Evolutionary conservation across 2,888 invertebrate genomes (phyloP).

Genomic region (Ischnura elegans): DNA sequence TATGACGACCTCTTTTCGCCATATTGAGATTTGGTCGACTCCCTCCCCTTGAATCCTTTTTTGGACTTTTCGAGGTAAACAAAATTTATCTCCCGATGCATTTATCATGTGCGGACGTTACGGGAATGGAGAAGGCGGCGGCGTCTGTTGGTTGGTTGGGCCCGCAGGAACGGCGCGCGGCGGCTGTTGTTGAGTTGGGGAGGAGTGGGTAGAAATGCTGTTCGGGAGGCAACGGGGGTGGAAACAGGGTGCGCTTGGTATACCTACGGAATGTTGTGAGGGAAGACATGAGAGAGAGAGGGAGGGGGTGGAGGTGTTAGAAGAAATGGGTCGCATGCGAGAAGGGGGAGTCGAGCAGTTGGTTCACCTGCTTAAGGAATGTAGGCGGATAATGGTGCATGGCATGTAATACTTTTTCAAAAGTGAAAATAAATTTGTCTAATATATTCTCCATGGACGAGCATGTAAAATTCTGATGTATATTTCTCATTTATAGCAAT

Average conservation of each 20-base stretch:
- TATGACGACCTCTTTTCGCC: slow-evolving; percentile 26
- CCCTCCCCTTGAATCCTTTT: background rate
- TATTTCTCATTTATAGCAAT: no score
- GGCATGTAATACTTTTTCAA: no score
- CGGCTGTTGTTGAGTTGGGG: background rate
- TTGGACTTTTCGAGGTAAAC: slow-evolving; percentile 35
- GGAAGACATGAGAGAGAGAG: background rate
- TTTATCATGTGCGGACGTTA: slow-evolving; percentile 26
- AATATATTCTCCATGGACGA: no score
- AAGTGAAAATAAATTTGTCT: no score
- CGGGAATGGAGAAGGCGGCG: slow-evolving; percentile 6
- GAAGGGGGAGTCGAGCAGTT: background rate
- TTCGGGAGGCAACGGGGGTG: background rate
- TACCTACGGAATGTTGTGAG: background rate
- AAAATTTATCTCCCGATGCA: slow-evolving; percentile 35
- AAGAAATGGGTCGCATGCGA: background rate
- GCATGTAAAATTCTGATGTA: no score
- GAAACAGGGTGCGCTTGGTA: background rate
- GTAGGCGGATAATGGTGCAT: background rate
- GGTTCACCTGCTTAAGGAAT: background rate
- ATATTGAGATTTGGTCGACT: slow-evolving; percentile 27
- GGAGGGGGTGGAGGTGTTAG: background rate
- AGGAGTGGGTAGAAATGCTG: background rate
- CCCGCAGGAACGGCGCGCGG: background rate
- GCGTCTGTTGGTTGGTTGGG: background rate